Conservation (phyloP, 2,113 vertebrate genomes). For the Carollia perspicillata region DNA sequence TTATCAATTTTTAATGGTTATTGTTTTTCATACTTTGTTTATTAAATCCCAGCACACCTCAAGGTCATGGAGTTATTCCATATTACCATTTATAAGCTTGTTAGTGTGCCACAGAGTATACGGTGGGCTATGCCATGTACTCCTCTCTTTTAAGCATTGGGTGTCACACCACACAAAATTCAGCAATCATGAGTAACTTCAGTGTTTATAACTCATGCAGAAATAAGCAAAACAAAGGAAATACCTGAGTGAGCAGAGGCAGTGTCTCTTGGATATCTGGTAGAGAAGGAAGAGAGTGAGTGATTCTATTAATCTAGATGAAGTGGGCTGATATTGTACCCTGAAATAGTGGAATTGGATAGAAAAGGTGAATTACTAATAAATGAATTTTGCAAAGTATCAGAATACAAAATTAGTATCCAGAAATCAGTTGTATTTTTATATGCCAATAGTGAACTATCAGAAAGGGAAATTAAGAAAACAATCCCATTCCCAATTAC, state of each 20-base stretch:
- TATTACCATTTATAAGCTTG: not conserved
- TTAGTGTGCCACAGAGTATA: not conserved
- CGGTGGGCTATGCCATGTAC: rapidly evolving
- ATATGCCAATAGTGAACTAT: too few relatives aligned
- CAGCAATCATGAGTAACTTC: not conserved
- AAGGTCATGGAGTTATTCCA: not conserved
- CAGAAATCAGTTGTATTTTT: too few relatives aligned
- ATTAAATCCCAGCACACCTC: not conserved
- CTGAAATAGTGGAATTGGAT: not conserved
- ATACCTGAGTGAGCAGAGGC: not conserved
- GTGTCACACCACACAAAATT: not conserved
- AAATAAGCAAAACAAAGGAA: not conserved
- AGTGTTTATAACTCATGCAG: not conserved
- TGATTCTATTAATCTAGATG: not conserved
- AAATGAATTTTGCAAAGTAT: too few relatives aligned
- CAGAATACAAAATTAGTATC: too few relatives aligned
- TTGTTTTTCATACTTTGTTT: not conserved
- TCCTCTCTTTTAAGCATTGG: not conserved
- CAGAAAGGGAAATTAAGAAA: too few relatives aligned
- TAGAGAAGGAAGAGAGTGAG: not conserved
- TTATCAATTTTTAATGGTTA: not conserved
- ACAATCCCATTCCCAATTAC: too few relatives aligned
- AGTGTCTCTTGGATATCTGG: not conserved
- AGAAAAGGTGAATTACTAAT: not conserved
- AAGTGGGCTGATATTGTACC: not conserved